Base-by-base conservation (phyloP, 2,888 invertebrate species). In the Cyrtodaria siliqua region DNA sequence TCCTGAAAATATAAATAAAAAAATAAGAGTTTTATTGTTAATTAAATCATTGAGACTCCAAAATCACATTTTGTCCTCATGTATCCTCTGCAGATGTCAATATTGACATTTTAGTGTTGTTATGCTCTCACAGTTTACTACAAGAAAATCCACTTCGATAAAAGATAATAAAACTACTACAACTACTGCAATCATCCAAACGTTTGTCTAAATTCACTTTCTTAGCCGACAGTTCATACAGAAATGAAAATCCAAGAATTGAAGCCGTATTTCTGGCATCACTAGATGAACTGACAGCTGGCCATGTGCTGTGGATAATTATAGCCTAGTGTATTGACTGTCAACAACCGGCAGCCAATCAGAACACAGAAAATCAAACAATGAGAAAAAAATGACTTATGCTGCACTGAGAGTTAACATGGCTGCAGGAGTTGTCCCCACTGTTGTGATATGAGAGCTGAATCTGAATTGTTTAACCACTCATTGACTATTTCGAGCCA, bases 231-330 rank as follows among this genome's bases (percentile, higher is more conserved):
- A 8, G 12, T 33, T 12, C 33, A 33, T 33, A 33, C 4, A 33
- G 33, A 33, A 33, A 33, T 4, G 33, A 33, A 33, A 33, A 33
- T 33, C 6, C 33, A 33, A 12, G 12, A 4, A 8, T 12, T 33
- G 33, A 33, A 33, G 33, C 44, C 44, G n/a, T 44, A 20, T 44
- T 18, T 44, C 44, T 44, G 38, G 38, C 40, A 29, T 47, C 29
- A 33, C 26, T 44, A 57, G 40, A 49, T 26, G 23, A 33, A 47
- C 67, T 78, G 78, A 69, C 78, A 72, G 68, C 18, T 27, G 26
- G 60, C 78, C 72, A 78, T 78, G 78, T 78, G 78, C 78, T 73
- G 20, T 20, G 29, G 72, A 68, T 78, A 72, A 78, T 78, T 78
- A 78, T 78, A 78, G 72, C 61, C 47, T 44, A 55, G 55, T 72